Evolutionary conservation across 2,113 vertebrate species (phyloP), one percentile per base, ranked within the genome.

Genomic region (Sebastes schlegelii): DNA sequence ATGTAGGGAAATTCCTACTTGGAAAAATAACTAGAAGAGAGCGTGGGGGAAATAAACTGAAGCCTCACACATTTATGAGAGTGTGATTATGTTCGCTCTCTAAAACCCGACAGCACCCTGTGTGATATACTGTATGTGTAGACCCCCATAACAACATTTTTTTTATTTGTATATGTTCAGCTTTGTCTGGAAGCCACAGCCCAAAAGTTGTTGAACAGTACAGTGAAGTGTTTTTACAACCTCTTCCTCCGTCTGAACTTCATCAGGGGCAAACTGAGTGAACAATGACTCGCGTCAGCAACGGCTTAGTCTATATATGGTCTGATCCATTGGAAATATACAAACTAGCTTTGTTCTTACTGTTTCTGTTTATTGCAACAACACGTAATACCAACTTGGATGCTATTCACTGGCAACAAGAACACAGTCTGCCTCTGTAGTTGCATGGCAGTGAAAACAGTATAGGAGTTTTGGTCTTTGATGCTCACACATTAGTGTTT

Each of bases 171-270:
- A 42, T 58, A 46, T 66, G 46, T 40, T 68, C 16, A 75, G 52
- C 73, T 57, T 16, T 43, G 23, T 74, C 54, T 79, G 55, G 52
- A 76, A 42, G 69, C 77, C 68, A 82, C 57, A 84, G 80, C 63
- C 72, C 52, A 54, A 51, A 66, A 0, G 6, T 63, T 79, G 76
- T 86, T 87, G 21, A 90, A 84, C 73, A 51, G 61, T 45, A 58
- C 78, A 80, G 45, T 82, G 64, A 85, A 86, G 17, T 80, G 62
- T 83, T 92, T 92, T 90, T 76, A 90, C 73, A 82, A 81, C 73
- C 78, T 64, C 74, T 91, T 88, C 79, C 86, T 88, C 43, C 2
- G 1, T 46, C 74, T 85, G 68, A 83, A 83, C 71, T 86, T 81
- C 64, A 77, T 76, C 62, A 74, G 58, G 17, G 8, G 40, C 19